Base-by-base conservation (phyloP, 1,140 invertebrate genomes). In the Lasioglossum albipes region DNA sequence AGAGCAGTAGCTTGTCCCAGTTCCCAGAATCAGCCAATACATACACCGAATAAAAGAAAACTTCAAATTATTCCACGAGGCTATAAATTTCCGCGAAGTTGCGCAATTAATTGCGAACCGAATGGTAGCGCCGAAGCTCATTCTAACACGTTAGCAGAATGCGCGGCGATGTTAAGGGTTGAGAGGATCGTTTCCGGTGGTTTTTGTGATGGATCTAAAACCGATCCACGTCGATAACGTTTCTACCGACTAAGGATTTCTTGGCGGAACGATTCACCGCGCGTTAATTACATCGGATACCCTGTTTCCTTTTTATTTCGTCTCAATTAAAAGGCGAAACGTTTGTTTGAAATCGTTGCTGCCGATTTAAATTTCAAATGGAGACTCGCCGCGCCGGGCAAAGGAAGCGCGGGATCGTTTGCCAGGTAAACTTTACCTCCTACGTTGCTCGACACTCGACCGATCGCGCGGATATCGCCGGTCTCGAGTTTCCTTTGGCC, bases 351-450 rank as follows among this genome's bases (percentile, higher is more conserved):
- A 64, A 64, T 64, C 0, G 18, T 59, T 59, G n/a, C 20, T 59
- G 18, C 20, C n/a, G 57, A 59, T 64, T 27, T 64, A 31, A 64
- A 64, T 64, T 64, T 64, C 61, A 64, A 64, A 64, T 31, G 27
- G 27, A 27, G 36, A 31, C 20, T 31, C 27, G 27, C 9, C 61
- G 4, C 27, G 27, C 9, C 61, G 4, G 20, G n/a, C 57, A 59
- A n/a, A 59, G 20, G 57, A 59, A n/a, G 57, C 57, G 57, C 57
- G 57, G 57, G 20, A 59, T 31, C 61, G 61, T 64, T 64, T 54
- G 16, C 52, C 52, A 54, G 52, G 52, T 54, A 54, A 54, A 54
- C 52, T 54, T 54, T 16, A 64, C 61, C 61, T 64, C 27, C 27
- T 12, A 64, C 22, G 27, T 31, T 64, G 27, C 61, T 31, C 22